Evolutionary conservation across 1,140 invertebrate species (phyloP).

Genomic region (Nomia melanderi): DNA sequence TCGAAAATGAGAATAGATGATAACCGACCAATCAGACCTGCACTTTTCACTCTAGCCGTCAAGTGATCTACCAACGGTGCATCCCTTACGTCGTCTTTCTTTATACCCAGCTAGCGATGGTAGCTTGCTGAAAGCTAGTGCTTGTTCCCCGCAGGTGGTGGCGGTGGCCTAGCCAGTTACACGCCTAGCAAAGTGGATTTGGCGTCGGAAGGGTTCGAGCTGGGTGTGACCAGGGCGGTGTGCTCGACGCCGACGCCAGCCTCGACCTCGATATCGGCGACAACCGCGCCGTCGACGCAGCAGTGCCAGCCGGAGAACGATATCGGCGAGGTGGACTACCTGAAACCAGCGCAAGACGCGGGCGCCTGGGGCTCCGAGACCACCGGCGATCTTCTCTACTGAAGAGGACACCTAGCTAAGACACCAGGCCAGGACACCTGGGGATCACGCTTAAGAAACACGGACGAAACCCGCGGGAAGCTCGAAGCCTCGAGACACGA

Average conservation of each 20-base stretch:
- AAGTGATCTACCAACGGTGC: neutral
- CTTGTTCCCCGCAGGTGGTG: slow-evolving; percentile 71
- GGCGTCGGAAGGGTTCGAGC: slow-evolving; percentile 83
- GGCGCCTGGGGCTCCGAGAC: slow-evolving; percentile 85
- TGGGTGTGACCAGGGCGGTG: slow-evolving; percentile 83
- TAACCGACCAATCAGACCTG: no score
- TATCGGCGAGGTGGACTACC: slow-evolving; percentile 78
- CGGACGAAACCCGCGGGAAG: slow-evolving; percentile 48
- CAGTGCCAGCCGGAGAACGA: slow-evolving; percentile 16
- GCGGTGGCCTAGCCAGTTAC: slow-evolving; percentile 82
- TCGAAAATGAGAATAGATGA: no score
- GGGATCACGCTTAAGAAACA: neutral
- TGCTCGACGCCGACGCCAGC: slow-evolving; percentile 59
- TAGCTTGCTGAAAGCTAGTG: slow-evolving; percentile 34
- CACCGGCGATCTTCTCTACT: slow-evolving; percentile 84
- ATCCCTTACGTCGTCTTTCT: neutral
- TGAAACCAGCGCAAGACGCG: slow-evolving; percentile 83
- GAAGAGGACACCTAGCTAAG: slow-evolving; percentile 29
- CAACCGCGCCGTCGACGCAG: neutral
- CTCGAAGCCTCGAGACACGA: slow-evolving; percentile 35
- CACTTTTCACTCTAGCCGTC: no score
- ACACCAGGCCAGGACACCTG: neutral
- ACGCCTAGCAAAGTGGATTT: slow-evolving; percentile 84
- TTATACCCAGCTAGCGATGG: neutral
- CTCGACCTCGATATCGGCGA: slow-evolving; percentile 32